These are phyloP conservation scores for Streblospio benedicti DNA, from an alignment of 1,140 invertebrate species.

Conservation along the genomic window DNA sequence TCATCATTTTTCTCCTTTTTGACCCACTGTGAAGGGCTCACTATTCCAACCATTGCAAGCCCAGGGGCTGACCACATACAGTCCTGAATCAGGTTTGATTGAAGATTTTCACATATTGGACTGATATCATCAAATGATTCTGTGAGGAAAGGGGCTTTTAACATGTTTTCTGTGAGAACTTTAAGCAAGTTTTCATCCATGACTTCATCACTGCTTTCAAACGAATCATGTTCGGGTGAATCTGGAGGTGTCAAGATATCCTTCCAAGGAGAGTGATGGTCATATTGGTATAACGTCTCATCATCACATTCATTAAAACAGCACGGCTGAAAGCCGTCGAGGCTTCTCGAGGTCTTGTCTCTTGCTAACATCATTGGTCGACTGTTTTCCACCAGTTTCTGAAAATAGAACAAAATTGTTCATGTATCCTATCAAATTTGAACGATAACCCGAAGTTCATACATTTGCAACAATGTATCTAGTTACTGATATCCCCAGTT, in stretches of 20 bases:
- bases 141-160: conserved; percentile 36
- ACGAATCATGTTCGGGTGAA: conserved; percentile 3
- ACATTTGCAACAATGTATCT: too few relatives aligned
- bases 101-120: conserved; percentile 7
- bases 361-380: too few relatives aligned
- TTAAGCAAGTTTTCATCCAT: conserved; percentile 6
- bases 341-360: too few relatives aligned
- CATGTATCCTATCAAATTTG: too few relatives aligned
- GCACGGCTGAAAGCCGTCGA: too few relatives aligned
- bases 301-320: too few relatives aligned
- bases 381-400: too few relatives aligned
- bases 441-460: too few relatives aligned
- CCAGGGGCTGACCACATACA: conserved; percentile 56
- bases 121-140: background rate
- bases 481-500: too few relatives aligned
- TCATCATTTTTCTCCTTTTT: background rate
- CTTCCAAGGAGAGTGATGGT: too few relatives aligned
- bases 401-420: too few relatives aligned
- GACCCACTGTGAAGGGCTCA: conserved; percentile 21
- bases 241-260: conserved; percentile 3
- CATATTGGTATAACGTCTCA: too few relatives aligned
- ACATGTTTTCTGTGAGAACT: conserved; percentile 19
- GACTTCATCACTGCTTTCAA: background rate
- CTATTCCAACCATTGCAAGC: conserved; percentile 17
- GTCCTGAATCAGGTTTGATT: conserved; percentile 50